Evolutionary conservation across 2,888 invertebrate genomes (phyloP), one percentile per base, ranked within the genome.

Genomic region (Synergus gifuensis): DNA sequence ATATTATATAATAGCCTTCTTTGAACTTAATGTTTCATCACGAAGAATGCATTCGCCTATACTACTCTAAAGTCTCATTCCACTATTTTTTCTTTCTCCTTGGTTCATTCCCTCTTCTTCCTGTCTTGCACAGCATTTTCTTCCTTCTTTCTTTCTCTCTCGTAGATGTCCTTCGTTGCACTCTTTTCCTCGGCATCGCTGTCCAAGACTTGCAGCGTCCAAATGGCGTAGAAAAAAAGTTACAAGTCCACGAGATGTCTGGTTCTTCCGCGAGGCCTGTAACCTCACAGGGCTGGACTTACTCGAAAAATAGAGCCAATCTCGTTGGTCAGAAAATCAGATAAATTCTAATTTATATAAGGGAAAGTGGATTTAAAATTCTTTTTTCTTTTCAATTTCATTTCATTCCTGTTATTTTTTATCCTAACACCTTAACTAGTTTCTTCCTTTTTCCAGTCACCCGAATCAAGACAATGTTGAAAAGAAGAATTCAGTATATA

Each of bases 261-360:
- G 81, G 80, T 77, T 79, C 79, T 79, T 77, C 80, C 79, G 81
- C 78, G 83, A 78, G 83, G 83, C 84, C 83, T 84, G 66, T 78
- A 82, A 80, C 81, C 83, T 80, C 81, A n/a, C 60, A 60, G 46
- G 69, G 69, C 73, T 58, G 67, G 9, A 58, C 44, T 40, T 58
- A 54, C 76, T 76, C 22, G 46, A 44, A 67, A 67, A 67, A 67
- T 46, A 67, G 67, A 22, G 18, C 22, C 46, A 60, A n/a, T 22
- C 22, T 28, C 28, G 14, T 0, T 28, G 5, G 5, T 36, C 36
- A 36, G 36, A 36, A 36, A 5, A 36, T 36, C 36, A 36, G 16
- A 16, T 28, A 28, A 28, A 28, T 28, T 28, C 28, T 3, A 28
- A 28, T 28, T 2, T 28, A 28, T 28, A 28, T 28, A 28, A 49